phyloP scores from a whole-genome alignment of 1,140 invertebrate genomes.

The Zaprionus ornatus region DNA sequence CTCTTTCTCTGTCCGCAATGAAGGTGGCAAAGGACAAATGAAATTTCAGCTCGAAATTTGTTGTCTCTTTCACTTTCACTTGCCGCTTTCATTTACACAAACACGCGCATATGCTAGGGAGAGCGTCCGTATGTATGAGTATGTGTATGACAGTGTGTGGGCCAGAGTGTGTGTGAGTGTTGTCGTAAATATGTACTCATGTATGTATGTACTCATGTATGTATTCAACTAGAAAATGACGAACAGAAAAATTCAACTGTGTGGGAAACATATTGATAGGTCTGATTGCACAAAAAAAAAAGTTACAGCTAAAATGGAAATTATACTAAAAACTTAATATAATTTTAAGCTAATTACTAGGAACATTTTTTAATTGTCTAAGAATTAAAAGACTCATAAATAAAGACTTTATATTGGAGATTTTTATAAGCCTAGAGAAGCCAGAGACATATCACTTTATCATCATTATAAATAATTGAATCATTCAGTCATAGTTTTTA shows the following conservation, averaged over 20 bases:
- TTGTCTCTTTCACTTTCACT: conserved; percentile 72
- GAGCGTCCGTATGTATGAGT: not conserved
- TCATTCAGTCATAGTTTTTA: not conserved
- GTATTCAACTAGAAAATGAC: not conserved
- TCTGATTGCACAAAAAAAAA: not conserved
- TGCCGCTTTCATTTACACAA: conserved; percentile 30
- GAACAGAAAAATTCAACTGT: not conserved
- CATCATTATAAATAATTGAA: too few relatives aligned
- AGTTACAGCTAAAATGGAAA: not conserved
- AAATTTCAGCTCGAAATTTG: conserved; percentile 62
- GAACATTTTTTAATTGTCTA: too few relatives aligned
- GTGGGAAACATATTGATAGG: not conserved
- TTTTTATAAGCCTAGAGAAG: not conserved
- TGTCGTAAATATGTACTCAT: not conserved
- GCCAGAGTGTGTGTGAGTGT: not conserved
- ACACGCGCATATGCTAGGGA: not conserved
- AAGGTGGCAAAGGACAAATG: conserved; percentile 63
- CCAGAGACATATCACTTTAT: not conserved
- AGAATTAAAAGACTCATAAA: too few relatives aligned
- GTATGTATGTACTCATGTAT: not conserved
- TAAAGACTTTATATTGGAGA: not conserved
- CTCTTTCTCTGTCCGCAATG: conserved; percentile 25
- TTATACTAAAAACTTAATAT: not conserved
- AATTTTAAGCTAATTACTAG: too few relatives aligned
- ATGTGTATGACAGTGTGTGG: not conserved